Evolutionary conservation across 1,140 invertebrate genomes (phyloP).

Genomic region (Galleria mellonella): DNA sequence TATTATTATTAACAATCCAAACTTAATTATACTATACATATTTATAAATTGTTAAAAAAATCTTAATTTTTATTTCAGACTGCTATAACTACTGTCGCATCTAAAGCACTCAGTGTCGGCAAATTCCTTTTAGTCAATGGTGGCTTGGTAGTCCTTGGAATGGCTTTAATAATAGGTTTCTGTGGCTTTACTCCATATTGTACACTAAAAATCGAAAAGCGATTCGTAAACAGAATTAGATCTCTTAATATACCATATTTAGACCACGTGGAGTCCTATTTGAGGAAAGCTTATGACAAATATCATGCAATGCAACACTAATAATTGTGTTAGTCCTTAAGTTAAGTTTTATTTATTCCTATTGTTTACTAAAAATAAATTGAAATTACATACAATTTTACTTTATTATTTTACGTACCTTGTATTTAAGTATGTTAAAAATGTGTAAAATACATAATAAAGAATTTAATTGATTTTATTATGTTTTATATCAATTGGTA

Average conservation of each 20-base stretch:
- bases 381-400: background rate
- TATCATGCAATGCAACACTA: background rate
- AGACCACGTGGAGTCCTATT: slow-evolving; percentile 9
- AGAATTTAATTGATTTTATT: too few species aligned
- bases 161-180: slow-evolving; percentile 11
- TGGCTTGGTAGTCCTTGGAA: slow-evolving; percentile 5
- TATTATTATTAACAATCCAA: background rate
- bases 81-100: slow-evolving; percentile 1
- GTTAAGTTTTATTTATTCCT: background rate
- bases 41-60: too few species aligned
- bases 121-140: slow-evolving; percentile 6
- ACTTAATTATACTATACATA: too few species aligned
- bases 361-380: background rate
- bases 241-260: slow-evolving; percentile 9
- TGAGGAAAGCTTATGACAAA: slow-evolving; percentile 8
- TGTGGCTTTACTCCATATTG: slow-evolving; percentile 16
- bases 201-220: slow-evolving; percentile 12
- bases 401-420: too few species aligned
- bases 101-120: slow-evolving; percentile 1
- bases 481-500: background rate
- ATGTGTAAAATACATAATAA: too few species aligned
- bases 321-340: background rate
- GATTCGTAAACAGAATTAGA: slow-evolving; percentile 1
- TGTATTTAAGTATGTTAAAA: too few species aligned
- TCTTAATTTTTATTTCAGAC: slow-evolving; percentile 7